Conservation (phyloP, 2,797 vertebrate genomes). For the Salarias fasciatus region DNA sequence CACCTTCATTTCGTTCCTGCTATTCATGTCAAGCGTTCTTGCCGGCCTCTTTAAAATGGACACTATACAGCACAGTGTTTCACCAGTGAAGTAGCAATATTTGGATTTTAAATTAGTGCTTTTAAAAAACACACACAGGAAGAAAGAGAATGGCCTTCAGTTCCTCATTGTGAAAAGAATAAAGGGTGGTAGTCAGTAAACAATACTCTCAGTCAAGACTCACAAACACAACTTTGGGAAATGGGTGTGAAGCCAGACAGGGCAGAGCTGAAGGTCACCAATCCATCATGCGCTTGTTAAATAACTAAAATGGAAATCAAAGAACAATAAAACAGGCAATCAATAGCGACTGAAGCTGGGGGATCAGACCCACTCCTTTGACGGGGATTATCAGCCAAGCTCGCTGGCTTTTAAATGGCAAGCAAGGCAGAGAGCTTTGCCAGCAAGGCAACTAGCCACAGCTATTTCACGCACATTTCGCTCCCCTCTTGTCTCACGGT, state of each 20-base stretch:
- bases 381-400: conserved; percentile 76
- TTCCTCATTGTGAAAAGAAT: conserved; percentile 5
- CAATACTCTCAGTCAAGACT: conserved; percentile 29
- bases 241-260: conserved; percentile 61
- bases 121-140: neutral
- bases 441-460: conserved; percentile 58
- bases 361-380: conserved; percentile 78
- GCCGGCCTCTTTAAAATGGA: conserved; percentile 47
- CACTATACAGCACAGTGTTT: conserved; percentile 12
- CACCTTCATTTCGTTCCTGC: conserved; percentile 72
- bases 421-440: conserved; percentile 67
- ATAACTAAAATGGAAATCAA: conserved; percentile 84
- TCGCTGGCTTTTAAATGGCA: conserved; percentile 83
- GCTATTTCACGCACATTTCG: conserved; percentile 70
- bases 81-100: conserved; percentile 12
- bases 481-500: conserved; percentile 58
- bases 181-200: conserved; percentile 20
- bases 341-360: conserved; percentile 66
- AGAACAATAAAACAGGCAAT: conserved; percentile 81
- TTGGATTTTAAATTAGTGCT: conserved; percentile 36
- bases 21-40: conserved; percentile 57
- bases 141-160: neutral
- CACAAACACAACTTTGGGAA: conserved; percentile 51
- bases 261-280: conserved; percentile 79
- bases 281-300: conserved; percentile 85